Evolutionary conservation across 1,140 invertebrate genomes (phyloP).

Genomic region (Bombus impatiens): DNA sequence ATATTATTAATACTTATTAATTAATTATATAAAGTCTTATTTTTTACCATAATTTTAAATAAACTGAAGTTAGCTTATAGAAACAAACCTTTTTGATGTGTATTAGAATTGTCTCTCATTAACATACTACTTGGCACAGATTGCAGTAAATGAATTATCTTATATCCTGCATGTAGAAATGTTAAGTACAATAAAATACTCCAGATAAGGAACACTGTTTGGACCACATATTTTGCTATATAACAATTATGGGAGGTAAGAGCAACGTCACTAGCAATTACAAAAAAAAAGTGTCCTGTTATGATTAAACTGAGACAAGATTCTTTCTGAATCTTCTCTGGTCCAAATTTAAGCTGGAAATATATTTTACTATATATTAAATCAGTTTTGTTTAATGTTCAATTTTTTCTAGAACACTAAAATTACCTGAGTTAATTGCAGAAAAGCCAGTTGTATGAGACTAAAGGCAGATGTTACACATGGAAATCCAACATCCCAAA

Average conservation of each 20-base stretch:
- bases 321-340: conserved; percentile 82
- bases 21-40: not conserved
- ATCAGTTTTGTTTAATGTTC: not conserved
- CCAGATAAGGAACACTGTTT: conserved; percentile 84
- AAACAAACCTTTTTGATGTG: conserved; percentile 81
- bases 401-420: not conserved
- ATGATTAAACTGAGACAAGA: conserved; percentile 84
- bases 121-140: conserved; percentile 80
- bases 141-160: conserved; percentile 80
- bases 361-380: not conserved
- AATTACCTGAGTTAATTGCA: conserved; percentile 84
- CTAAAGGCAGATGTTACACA: conserved; percentile 85
- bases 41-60: too few species aligned
- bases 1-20: too few species aligned
- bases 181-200: conserved; percentile 83
- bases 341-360: conserved; percentile 83
- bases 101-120: conserved; percentile 78
- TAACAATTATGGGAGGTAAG: conserved; percentile 83
- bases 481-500: conserved; percentile 86
- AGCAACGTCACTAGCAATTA: conserved; percentile 83
- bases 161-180: conserved; percentile 84
- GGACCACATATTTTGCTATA: conserved; percentile 82
- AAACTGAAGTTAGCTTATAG: not conserved
- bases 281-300: conserved; percentile 83
- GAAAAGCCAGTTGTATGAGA: conserved; percentile 84